Evolutionary conservation across 2,888 invertebrate genomes (phyloP).

Genomic region (Apocheima hispidaria): DNA sequence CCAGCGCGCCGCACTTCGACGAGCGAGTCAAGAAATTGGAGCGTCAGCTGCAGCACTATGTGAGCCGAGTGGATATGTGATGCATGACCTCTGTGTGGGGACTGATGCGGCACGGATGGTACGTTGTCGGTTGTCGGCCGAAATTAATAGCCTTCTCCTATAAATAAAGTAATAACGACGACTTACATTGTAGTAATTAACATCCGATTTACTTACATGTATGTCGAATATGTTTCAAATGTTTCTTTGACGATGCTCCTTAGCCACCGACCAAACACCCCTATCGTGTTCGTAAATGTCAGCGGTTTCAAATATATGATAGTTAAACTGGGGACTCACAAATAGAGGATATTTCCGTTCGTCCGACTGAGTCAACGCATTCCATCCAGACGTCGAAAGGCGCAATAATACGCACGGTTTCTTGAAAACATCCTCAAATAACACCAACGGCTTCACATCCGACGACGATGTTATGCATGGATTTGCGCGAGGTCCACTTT

Average conservation of each 20-base stretch:
- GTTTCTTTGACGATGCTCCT: too few species aligned
- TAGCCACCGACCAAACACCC: too few species aligned
- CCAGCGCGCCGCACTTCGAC: slow-evolving; percentile 93
- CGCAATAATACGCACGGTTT: slow-evolving; percentile 53
- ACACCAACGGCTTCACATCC: slow-evolving; percentile 17
- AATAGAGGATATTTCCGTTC: slow-evolving; percentile 24
- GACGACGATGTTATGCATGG: slow-evolving; percentile 49
- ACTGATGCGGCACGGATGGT: not conserved
- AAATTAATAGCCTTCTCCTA: slow-evolving; percentile 12
- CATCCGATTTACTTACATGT: too few species aligned
- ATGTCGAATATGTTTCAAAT: not conserved
- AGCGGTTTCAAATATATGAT: not conserved
- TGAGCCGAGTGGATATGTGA: slow-evolving; percentile 73
- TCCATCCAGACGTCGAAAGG: slow-evolving; percentile 16
- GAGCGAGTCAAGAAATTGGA: slow-evolving; percentile 93
- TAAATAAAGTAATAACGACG: too few species aligned
- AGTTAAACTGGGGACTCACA: not conserved
- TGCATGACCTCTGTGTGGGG: slow-evolving; percentile 60
- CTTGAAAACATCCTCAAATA: slow-evolving; percentile 43
- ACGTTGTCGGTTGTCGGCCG: slow-evolving; percentile 8
- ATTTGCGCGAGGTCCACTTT: slow-evolving; percentile 25
- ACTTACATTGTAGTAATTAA: not conserved
- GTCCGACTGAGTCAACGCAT: slow-evolving; percentile 37
- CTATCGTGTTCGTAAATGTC: not conserved
- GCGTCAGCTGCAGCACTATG: slow-evolving; percentile 77